These are phyloP conservation scores for Micropoecilia bifurca DNA, from an alignment of 2,797 vertebrate genomes.

Conservation along the genomic window DNA sequence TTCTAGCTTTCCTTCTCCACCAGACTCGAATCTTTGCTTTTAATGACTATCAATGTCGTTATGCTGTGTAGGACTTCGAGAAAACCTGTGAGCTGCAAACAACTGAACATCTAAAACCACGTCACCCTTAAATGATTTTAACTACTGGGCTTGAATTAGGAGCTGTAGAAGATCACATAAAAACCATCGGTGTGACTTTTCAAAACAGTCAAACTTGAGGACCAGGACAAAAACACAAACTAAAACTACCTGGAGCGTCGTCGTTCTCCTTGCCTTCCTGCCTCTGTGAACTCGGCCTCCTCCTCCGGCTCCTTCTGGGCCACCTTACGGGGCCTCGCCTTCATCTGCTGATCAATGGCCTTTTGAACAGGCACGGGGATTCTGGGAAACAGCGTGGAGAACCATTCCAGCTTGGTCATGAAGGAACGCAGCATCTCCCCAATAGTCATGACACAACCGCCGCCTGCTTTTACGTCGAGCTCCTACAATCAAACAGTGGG, in stretches of 20 bases:
- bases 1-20: not conserved
- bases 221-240: not conserved
- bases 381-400: slow-evolving; percentile 97
- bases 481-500: slow-evolving; percentile 84
- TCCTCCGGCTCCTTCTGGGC: slow-evolving; percentile 87
- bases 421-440: slow-evolving; percentile 99
- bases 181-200: not conserved
- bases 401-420: slow-evolving; percentile 99
- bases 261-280: slow-evolving; percentile 85
- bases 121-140: not conserved
- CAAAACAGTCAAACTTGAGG: not conserved
- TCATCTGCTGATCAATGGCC: slow-evolving; percentile 95
- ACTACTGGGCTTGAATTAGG: not conserved
- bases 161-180: not conserved
- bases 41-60: not conserved
- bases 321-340: slow-evolving; percentile 93
- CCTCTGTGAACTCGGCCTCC: slow-evolving; percentile 82
- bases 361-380: slow-evolving; percentile 99
- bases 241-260: slow-evolving; percentile 88
- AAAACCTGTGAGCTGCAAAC: not conserved
- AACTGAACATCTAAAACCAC: not conserved
- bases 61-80: not conserved
- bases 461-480: slow-evolving; percentile 97
- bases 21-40: not conserved
- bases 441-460: slow-evolving; percentile 96